Evolutionary conservation across 1,140 invertebrate genomes (phyloP).

Genomic region (Magallana gigas): DNA sequence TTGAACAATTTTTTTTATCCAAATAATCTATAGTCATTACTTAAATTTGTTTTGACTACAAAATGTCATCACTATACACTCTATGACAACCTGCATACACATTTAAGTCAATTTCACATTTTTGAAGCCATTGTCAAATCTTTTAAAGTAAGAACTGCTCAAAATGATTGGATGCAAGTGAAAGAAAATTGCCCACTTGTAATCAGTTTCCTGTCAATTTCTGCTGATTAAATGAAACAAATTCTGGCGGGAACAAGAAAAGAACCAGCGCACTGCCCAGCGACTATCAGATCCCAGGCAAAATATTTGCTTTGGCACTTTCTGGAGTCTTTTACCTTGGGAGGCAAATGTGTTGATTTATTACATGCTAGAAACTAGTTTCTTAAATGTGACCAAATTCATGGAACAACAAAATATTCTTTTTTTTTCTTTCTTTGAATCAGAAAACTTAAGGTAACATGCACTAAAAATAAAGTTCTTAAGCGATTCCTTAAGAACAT

Average conservation of each 20-base stretch:
- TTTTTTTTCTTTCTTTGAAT: too few species aligned
- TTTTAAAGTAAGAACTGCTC: too few species aligned
- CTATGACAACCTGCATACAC: too few species aligned
- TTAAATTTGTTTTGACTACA: too few species aligned
- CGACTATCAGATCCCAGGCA: constrained; percentile 15
- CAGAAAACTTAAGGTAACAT: too few species aligned
- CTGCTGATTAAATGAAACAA: constrained; percentile 23
- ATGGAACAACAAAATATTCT: background rate
- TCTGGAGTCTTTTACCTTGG: background rate
- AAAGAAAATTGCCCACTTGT: constrained; percentile 19
- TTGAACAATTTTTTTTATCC: too few species aligned
- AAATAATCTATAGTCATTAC: too few species aligned
- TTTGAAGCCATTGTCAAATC: too few species aligned
- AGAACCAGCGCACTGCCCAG: background rate
- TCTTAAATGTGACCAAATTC: background rate
- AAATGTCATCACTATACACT: too few species aligned
- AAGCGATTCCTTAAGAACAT: too few species aligned
- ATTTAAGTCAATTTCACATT: too few species aligned
- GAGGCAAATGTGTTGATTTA: background rate
- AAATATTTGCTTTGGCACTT: constrained; percentile 31
- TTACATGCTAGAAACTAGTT: background rate
- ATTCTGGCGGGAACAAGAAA: background rate
- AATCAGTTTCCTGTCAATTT: constrained; percentile 28
- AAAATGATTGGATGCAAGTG: background rate
- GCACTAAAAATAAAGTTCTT: too few species aligned